These are phyloP conservation scores for Glossophaga mutica DNA, from an alignment of 2,797 vertebrate species.

Conservation along the genomic window DNA sequence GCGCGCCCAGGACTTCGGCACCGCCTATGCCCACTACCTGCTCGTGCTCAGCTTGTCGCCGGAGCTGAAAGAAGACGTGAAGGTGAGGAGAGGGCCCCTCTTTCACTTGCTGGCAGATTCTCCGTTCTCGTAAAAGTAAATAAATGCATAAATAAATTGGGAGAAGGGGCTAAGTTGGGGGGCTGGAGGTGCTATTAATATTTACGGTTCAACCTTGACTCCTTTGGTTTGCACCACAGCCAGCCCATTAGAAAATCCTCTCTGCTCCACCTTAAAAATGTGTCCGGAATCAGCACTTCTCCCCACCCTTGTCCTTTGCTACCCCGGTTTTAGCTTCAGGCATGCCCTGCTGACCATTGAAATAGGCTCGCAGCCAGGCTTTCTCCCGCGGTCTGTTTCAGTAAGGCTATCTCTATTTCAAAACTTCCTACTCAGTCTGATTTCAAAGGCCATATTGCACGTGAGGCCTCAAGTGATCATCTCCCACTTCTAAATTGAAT, in stretches of 20 bases:
- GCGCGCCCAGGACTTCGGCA: slow-evolving; percentile 92
- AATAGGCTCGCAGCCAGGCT: neutral
- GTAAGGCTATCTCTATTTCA: neutral
- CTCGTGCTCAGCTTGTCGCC: slow-evolving; percentile 94
- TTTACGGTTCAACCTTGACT: neutral
- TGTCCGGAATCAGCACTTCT: neutral
- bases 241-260: neutral
- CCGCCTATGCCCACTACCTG: slow-evolving; percentile 96
- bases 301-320: neutral
- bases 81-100: slow-evolving; percentile 83
- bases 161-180: neutral
- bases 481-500: neutral
- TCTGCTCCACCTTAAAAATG: neutral
- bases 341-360: too few species aligned
- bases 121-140: neutral
- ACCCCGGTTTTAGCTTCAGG: neutral
- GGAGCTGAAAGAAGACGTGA: slow-evolving; percentile 88
- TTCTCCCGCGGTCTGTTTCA: neutral
- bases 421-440: neutral
- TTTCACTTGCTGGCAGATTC: neutral
- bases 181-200: neutral
- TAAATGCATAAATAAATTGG: too few species aligned
- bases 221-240: neutral
- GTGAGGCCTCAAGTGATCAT: neutral
- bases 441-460: neutral